Evolutionary conservation across 2,113 vertebrate species (phyloP), one percentile per base, ranked within the genome.

Genomic region (Halcyon senegalensis): DNA sequence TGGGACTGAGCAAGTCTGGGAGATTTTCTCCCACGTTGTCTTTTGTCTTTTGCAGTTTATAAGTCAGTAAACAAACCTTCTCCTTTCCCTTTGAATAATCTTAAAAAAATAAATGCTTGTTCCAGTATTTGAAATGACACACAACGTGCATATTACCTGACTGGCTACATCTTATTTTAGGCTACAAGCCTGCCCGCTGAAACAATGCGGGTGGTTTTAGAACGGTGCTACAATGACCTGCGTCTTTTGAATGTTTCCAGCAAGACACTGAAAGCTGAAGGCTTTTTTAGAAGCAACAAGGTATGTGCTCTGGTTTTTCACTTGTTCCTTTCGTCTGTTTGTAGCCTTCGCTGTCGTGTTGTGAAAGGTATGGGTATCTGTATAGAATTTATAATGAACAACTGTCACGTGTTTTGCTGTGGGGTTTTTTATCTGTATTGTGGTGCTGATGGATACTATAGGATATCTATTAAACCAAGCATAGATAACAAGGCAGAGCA

Each of bases 221-320:
- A 99, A 90, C 99, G 99, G 70, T 99, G 99, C 98, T 99, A 99
- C 93, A 99, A 99, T 63, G 99, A 99, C 94, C 98, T 99, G 73
- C 98, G 99, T 13, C 98, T 99, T 60, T 98, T 99, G 43, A 99
- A 97, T 4, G 97, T 99, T 74, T 98, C 99, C 95, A 99, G 98
- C 97, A 99, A 99, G 97, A 99, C 99, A 3, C 97, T 99, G 96
- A 99, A 99, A 97, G 98, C 99, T 3, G 99, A 99, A 95, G 99
- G 99, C 12, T 99, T 99, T 95, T 99, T 99, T 95, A 99, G 99
- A 97, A 99, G 99, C 97, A 99, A 99, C 98, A 99, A 99, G 99
- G 99, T 99, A 94, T 25, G 0, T 48, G 14, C 12, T 60, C 19
- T 72, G 55, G 5, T 27, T 89, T 81, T 84, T 31, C 6, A 35